Evolutionary conservation across 2,113 vertebrate genomes (phyloP).

Genomic region (Galemys pyrenaicus): DNA sequence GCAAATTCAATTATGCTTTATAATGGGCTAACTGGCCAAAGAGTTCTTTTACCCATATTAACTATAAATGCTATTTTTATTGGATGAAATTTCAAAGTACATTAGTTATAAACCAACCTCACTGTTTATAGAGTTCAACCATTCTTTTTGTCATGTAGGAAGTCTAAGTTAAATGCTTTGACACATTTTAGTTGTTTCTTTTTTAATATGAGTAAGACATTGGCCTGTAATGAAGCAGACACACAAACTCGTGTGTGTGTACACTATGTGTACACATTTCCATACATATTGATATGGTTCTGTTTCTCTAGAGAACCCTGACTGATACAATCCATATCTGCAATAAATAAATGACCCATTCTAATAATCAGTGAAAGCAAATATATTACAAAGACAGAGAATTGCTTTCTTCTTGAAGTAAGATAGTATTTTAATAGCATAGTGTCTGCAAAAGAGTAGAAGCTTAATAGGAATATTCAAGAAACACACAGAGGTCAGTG

Average conservation of each 20-base stretch:
- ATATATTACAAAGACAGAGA: neutral
- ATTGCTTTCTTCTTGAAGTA: neutral
- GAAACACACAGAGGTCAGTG: neutral
- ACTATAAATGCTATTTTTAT: constrained; percentile 12
- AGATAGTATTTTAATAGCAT: neutral
- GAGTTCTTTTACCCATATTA: neutral
- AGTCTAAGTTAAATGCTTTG: neutral
- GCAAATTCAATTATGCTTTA: constrained; percentile 33
- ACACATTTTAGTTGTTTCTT: neutral
- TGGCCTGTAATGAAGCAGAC: no score
- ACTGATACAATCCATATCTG: neutral
- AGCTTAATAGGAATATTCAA: neutral
- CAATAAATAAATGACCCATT: neutral
- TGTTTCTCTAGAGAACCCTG: neutral
- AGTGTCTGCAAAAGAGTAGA: neutral
- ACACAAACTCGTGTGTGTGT: no score
- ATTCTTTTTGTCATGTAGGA: constrained; percentile 8
- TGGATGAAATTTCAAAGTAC: neutral
- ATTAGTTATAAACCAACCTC: constrained; percentile 13
- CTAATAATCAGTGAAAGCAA: neutral
- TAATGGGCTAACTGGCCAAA: neutral
- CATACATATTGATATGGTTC: neutral
- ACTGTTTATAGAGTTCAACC: neutral
- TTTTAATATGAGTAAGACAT: no score
- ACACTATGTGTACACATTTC: neutral